Percentiles rank a stretch among this genome's conserved stretches.
phyloP scores from a whole-genome alignment of 2,888 invertebrate species.

The Drosophila sordidula region DNA sequence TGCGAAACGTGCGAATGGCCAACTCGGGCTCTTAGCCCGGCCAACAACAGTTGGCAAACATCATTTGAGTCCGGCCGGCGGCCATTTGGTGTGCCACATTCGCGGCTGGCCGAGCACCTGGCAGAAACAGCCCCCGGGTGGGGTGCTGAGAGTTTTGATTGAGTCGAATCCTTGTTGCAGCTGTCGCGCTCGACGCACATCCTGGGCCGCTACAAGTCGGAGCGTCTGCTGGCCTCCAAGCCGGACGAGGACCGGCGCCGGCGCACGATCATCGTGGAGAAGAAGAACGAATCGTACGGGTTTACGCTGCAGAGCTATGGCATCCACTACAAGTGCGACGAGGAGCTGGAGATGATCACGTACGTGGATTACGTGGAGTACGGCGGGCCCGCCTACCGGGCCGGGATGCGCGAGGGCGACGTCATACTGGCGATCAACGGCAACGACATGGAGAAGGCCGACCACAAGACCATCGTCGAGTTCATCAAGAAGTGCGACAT shows the following conservation, averaged over 20 bases:
- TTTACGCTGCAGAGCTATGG: conserved; percentile 99
- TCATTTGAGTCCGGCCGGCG: conserved; percentile 36
- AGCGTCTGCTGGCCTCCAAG: conserved; percentile 88
- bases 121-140: conserved; percentile 12
- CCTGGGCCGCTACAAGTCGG: conserved; percentile 90
- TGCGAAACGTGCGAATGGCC: conserved; percentile 28
- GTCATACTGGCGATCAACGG: conserved; percentile 98
- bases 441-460: conserved; percentile 97
- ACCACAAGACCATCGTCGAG: conserved; percentile 96
- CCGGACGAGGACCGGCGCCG: conserved; percentile 94
- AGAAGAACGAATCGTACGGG: conserved; percentile 95
- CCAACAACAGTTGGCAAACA: conserved; percentile 40
- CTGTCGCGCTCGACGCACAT: conserved; percentile 86
- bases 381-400: conserved; percentile 95
- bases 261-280: conserved; percentile 96
- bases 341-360: conserved; percentile 97
- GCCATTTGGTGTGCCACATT: conserved; percentile 70
- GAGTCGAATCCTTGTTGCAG: conserved; percentile 29
- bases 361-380: conserved; percentile 98
- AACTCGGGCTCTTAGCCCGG: conserved; percentile 11
- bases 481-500: conserved; percentile 95
- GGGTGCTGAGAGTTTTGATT: neutral
- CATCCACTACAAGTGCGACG: conserved; percentile 96
- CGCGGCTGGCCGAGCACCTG: conserved; percentile 2
- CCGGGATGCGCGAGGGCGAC: conserved; percentile 98